These are phyloP conservation scores for Nyctalus aviator DNA, from an alignment of 2,797 vertebrate genomes.

Conservation along the genomic window DNA sequence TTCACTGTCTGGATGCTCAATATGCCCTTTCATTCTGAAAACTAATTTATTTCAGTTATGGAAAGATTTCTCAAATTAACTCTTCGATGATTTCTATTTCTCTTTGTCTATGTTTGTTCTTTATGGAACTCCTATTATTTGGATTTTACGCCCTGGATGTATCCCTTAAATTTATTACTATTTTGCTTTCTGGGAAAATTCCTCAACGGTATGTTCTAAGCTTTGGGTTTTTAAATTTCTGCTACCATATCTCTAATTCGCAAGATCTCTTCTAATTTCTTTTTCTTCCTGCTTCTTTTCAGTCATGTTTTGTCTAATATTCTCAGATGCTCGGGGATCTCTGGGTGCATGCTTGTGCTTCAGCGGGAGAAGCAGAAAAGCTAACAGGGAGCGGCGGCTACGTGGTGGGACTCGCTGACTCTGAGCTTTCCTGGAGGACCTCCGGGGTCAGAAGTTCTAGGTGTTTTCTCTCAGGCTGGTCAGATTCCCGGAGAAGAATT, in stretches of 20 bases:
- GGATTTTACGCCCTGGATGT: not conserved
- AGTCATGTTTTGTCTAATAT: not conserved
- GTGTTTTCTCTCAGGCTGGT: not conserved
- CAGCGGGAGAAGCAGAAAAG: not conserved
- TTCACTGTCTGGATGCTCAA: not conserved
- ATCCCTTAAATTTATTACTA: not conserved
- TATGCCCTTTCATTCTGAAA: not conserved
- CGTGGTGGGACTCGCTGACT: not conserved
- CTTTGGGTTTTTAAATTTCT: constrained; percentile 10
- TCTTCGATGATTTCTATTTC: not conserved
- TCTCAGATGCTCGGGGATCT: not conserved
- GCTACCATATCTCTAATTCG: not conserved
- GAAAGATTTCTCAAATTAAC: constrained; percentile 26
- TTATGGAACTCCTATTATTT: not conserved
- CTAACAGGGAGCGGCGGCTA: not conserved
- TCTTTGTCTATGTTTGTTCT: not conserved
- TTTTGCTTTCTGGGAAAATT: constrained; percentile 10
- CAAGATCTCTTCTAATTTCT: not conserved
- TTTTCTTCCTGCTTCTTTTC: not conserved
- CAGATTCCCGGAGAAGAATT: constrained; percentile 15
- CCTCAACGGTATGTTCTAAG: not conserved
- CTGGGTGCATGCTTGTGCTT: not conserved
- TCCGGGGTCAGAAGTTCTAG: not conserved
- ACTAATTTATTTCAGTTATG: not conserved
- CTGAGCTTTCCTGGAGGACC: not conserved